Percentiles rank a stretch among this genome's conserved stretches.
Evolutionary conservation across 23 tunicate genomes (phyloP).

Genomic region (Styela clava): DNA sequence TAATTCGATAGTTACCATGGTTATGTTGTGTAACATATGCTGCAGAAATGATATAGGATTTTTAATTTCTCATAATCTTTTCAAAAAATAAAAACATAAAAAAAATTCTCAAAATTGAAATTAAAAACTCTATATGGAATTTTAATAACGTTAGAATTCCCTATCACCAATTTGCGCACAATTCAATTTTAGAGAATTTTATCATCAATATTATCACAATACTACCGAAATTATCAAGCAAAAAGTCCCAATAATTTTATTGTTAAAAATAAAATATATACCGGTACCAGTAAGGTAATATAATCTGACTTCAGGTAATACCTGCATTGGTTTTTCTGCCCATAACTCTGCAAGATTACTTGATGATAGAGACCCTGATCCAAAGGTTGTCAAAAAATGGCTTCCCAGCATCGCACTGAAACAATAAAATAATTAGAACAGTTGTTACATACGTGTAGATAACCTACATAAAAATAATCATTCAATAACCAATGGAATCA

Average conservation of each 20-base stretch:
- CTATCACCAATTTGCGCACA: too few relatives aligned
- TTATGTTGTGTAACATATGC: constrained; percentile 57
- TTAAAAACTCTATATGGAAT: background rate
- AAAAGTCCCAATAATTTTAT: too few relatives aligned
- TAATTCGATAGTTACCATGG: constrained; percentile 71
- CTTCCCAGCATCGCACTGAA: constrained; percentile 47
- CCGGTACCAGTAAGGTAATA: too few relatives aligned
- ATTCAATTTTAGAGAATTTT: too few relatives aligned
- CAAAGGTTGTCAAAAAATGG: constrained; percentile 49
- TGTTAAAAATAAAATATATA: too few relatives aligned
- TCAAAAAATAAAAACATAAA: background rate
- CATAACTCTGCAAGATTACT: constrained; percentile 24
- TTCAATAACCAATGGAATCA: too few relatives aligned
- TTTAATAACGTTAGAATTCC: too few relatives aligned
- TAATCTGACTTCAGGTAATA: too few relatives aligned
- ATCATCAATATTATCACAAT: too few relatives aligned
- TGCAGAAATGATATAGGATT: constrained; percentile 1
- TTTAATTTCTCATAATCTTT: background rate
- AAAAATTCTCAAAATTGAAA: background rate
- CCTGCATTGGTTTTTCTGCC: constrained; percentile 38
- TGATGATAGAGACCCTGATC: background rate
- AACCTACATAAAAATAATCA: too few relatives aligned
- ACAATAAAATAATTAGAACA: background rate
- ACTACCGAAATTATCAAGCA: too few relatives aligned
- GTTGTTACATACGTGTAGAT: too few relatives aligned